These are phyloP conservation scores for Hemiprocne comata DNA, from an alignment of 2,113 vertebrate genomes.

Conservation along the genomic window DNA sequence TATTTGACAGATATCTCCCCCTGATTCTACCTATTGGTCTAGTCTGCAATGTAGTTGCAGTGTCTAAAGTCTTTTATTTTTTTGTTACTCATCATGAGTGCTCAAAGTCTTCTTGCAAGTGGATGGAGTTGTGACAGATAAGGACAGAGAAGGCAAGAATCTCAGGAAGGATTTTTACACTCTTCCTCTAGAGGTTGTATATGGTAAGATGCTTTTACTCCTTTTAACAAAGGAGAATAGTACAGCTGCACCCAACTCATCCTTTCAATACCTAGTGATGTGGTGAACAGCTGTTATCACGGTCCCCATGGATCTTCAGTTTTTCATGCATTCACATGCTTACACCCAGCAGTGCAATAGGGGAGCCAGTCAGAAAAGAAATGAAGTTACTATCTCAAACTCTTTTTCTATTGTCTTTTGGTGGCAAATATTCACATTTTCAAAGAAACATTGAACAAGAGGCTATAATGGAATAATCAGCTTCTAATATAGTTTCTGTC, in stretches of 20 bases:
- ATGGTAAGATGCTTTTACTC: neutral
- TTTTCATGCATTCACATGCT: neutral
- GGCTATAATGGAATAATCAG: neutral
- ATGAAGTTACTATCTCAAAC: neutral
- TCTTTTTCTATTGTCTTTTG: neutral
- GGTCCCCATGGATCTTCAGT: neutral
- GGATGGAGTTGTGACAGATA: neutral
- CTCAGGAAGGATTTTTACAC: neutral
- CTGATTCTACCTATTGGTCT: neutral
- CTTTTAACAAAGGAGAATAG: neutral
- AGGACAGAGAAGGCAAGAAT: neutral
- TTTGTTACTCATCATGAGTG: neutral
- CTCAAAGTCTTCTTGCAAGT: slow-evolving; percentile 7
- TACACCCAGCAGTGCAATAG: neutral
- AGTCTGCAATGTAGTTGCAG: neutral
- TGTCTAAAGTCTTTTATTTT: neutral
- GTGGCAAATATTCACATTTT: neutral
- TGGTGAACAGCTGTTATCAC: accelerated
- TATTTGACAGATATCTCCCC: neutral
- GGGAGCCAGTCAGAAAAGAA: neutral
- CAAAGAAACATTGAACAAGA: neutral
- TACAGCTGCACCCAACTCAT: neutral
- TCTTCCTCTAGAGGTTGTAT: neutral
- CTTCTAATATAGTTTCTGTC: neutral
- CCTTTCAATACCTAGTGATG: neutral